Evolutionary conservation across 2,888 invertebrate genomes (phyloP).

Genomic region (Liodrosophila aerea): DNA sequence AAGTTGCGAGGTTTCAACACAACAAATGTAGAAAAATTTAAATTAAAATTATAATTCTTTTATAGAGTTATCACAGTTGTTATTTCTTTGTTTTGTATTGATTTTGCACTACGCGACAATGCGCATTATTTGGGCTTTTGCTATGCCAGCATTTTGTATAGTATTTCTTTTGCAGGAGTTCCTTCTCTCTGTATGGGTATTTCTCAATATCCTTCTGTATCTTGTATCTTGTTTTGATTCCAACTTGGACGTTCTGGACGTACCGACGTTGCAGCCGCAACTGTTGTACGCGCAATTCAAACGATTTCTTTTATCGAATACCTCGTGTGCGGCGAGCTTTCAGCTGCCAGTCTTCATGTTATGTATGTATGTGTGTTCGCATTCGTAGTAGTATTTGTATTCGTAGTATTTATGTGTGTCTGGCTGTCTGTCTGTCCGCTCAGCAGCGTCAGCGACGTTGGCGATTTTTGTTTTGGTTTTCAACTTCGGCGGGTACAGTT

Average conservation of each 20-base stretch:
- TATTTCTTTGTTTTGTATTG: constrained; percentile 32
- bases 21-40: constrained; percentile 25
- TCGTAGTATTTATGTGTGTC: too few species aligned
- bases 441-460: constrained; percentile 19
- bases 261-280: constrained; percentile 70
- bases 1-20: constrained; percentile 10
- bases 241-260: constrained; percentile 47
- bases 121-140: constrained; percentile 47
- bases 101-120: constrained; percentile 53
- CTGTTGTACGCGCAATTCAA: constrained; percentile 74
- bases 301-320: constrained; percentile 73
- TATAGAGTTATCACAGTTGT: constrained; percentile 65
- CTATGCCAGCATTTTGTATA: constrained; percentile 58
- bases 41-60: constrained; percentile 26
- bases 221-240: constrained; percentile 11
- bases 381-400: too few species aligned
- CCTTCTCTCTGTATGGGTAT: constrained; percentile 4
- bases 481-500: constrained; percentile 63
- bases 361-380: constrained; percentile 32
- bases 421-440: too few species aligned
- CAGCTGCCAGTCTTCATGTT: constrained; percentile 47
- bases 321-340: constrained; percentile 56
- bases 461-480: constrained; percentile 71
- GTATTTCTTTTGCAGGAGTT: constrained; percentile 6
- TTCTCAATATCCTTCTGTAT: constrained; percentile 8